Base-by-base conservation (phyloP, 2,888 invertebrate species). In the Cynaeus angustus region DNA sequence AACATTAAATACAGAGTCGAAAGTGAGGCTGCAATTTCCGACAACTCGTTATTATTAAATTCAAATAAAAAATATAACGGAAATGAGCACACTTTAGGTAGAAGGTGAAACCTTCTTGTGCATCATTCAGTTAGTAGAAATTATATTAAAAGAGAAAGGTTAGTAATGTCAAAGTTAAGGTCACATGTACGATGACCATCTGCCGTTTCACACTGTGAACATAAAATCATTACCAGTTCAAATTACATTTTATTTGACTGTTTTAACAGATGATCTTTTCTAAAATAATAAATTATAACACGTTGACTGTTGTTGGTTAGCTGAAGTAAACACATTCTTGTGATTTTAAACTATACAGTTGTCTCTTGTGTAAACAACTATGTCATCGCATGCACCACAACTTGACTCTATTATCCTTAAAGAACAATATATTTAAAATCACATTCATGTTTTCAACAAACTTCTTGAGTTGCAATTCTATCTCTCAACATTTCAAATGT, bases 371-470 rank as follows among this genome's bases (percentile, higher is more conserved):
- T 21, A 21, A 21, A 21, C 21, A 21, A n/a, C n/a, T n/a, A 33
- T 33, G 33, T 33, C 33, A 33, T 33, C 12, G 2, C 41, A 41
- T 41, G 41, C 41, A 41, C 41, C 41, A 41, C 10, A 41, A 41
- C 41, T 41, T 41, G 41, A 3, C 41, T 41, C 41, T 41, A 41
- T 41, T 41, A 10, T 41, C 41, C 12, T 12, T 7, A 7, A 33
- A 28, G 38, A 10, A 41, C 41, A 41, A 41, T 12, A 6, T 3
- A 10, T 41, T 41, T 41, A 41, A 41, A 41, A 41, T n/a, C 41
- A 12, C 10, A 41, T 41, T 41, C 12, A n/a, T 41, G 12, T 41
- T 41, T 41, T 41, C 13, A 6, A 3, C 9, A 41, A 41, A 41
- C 12, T 41, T 41, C 12, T 13, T n/a, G 41, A 13, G 13, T 41